Conservation (phyloP, 2,888 invertebrate species). For the Limnephilus marmoratus region DNA sequence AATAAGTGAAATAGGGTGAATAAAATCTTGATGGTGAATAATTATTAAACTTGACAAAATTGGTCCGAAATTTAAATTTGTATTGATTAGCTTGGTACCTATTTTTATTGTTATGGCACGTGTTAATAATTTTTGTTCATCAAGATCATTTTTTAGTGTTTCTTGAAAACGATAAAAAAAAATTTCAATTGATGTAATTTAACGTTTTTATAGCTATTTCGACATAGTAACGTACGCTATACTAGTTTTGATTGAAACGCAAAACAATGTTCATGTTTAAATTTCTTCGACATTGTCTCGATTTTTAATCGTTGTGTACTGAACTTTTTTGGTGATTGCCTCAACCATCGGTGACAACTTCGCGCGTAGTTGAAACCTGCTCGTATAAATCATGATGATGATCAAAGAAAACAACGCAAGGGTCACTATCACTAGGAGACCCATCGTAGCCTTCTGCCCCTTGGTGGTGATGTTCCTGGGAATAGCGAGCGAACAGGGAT, state of each 20-base stretch:
- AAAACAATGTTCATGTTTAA: constrained; percentile 2
- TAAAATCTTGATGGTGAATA: neutral
- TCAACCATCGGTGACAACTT: constrained; percentile 81
- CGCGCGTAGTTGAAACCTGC: constrained; percentile 78
- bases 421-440: constrained; percentile 76
- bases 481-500: constrained; percentile 69
- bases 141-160: neutral
- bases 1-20: neutral
- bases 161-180: no score
- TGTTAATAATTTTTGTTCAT: neutral
- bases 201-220: no score
- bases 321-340: constrained; percentile 82
- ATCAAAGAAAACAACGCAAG: constrained; percentile 77
- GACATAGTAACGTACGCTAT: neutral
- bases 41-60: neutral
- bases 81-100: neutral
- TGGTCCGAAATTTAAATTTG: neutral
- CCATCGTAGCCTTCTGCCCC: constrained; percentile 71
- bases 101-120: neutral
- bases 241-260: neutral
- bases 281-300: constrained; percentile 75
- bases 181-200: no score
- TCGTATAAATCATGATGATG: constrained; percentile 79
- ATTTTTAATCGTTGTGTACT: constrained; percentile 84
- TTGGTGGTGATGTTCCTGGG: constrained; percentile 67